Evolutionary conservation across 2,113 vertebrate genomes (phyloP).

Genomic region (Bujurquina vittata): DNA sequence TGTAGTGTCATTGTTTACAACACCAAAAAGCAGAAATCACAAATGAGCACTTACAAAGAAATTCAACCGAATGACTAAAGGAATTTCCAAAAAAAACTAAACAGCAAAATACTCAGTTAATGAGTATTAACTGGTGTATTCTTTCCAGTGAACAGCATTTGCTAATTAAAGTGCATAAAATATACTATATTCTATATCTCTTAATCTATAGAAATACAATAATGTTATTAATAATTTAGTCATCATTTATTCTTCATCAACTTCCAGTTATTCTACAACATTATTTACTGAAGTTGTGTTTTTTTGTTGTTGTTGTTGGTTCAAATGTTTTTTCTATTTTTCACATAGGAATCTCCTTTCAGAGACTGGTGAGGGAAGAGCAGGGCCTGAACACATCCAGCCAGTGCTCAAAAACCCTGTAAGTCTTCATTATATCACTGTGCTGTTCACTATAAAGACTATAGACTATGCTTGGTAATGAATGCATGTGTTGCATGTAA

Average conservation of each 20-base stretch:
- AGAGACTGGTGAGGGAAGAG: conserved; percentile 91
- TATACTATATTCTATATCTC: no score
- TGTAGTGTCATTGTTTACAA: conserved; percentile 13
- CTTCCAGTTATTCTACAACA: not conserved
- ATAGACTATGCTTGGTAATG: not conserved
- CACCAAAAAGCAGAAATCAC: conserved; percentile 43
- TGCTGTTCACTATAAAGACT: not conserved
- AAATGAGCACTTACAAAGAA: not conserved
- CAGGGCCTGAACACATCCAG: conserved; percentile 84
- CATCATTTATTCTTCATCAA: not conserved
- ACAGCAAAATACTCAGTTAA: not conserved
- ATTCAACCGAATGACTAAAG: conserved; percentile 4
- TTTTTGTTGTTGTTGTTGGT: not conserved
- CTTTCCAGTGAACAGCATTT: not conserved
- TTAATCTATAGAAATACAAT: not conserved
- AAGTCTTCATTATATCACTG: conserved; percentile 65
- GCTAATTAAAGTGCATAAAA: not conserved
- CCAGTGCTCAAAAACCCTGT: conserved; percentile 87
- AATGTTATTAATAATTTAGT: not conserved
- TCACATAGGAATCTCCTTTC: conserved; percentile 90
- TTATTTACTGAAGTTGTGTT: not conserved
- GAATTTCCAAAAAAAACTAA: conserved; percentile 2
- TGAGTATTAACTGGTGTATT: not conserved
- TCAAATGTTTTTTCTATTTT: conserved; percentile 5
- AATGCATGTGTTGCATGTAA: not conserved